These are phyloP conservation scores for Cathartes aura DNA, from an alignment of 2,113 vertebrate genomes.

Conservation along the genomic window DNA sequence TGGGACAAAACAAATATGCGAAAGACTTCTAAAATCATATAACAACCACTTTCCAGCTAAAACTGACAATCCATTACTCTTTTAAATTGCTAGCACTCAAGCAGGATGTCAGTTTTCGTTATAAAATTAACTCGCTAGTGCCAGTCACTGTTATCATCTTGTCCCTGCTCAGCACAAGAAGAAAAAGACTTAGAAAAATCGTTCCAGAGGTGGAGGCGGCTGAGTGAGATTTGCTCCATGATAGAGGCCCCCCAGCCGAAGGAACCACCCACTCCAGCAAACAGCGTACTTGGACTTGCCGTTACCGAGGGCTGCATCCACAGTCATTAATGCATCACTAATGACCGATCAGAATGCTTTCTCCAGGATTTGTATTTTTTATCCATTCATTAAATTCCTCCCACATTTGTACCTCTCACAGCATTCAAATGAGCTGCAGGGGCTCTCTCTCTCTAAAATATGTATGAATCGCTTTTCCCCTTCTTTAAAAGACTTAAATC, in stretches of 20 bases:
- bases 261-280: background rate
- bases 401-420: background rate
- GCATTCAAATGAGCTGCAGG: background rate
- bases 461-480: background rate
- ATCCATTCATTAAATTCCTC: background rate
- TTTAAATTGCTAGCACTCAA: constrained; percentile 55
- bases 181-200: background rate
- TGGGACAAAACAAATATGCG: constrained; percentile 78
- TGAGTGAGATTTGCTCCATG: background rate
- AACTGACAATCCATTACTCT: constrained; percentile 73
- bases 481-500: background rate
- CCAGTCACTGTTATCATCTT: constrained; percentile 44
- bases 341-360: background rate
- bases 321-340: background rate
- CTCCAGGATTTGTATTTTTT: background rate
- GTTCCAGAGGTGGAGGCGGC: background rate
- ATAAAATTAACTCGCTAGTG: constrained; percentile 60
- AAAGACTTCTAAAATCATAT: constrained; percentile 67
- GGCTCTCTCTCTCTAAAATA: background rate
- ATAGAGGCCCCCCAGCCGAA: background rate
- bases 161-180: background rate
- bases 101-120: constrained; percentile 40
- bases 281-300: background rate
- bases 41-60: constrained; percentile 67
- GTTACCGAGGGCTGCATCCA: background rate